Evolutionary conservation across 2,888 invertebrate genomes (phyloP).

Genomic region (Catocala sponsa): DNA sequence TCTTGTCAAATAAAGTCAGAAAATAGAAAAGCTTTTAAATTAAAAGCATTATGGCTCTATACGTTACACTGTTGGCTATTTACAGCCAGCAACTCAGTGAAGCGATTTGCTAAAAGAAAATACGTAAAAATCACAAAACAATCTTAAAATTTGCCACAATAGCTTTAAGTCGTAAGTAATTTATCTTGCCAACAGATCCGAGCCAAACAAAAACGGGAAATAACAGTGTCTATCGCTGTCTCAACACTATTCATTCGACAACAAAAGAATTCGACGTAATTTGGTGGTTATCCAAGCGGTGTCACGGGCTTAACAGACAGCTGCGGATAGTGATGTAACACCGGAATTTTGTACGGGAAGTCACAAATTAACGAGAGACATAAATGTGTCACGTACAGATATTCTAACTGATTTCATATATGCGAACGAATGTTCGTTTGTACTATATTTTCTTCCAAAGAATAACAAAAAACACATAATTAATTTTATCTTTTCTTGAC

Average conservation of each 20-base stretch:
- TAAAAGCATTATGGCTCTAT: too few relatives aligned
- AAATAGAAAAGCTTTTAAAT: too few relatives aligned
- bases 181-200: slow-evolving; percentile 41
- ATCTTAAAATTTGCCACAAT: slow-evolving; percentile 33
- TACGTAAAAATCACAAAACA: slow-evolving; percentile 14
- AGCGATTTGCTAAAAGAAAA: slow-evolving; percentile 14
- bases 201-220: slow-evolving; percentile 51
- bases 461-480: too few relatives aligned
- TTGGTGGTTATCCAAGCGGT: slow-evolving; percentile 57
- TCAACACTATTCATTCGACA: slow-evolving; percentile 51
- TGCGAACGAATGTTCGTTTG: too few relatives aligned
- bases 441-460: too few relatives aligned
- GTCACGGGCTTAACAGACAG: slow-evolving; percentile 50
- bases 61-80: too few relatives aligned
- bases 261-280: slow-evolving; percentile 56
- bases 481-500: too few relatives aligned
- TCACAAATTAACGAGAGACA: slow-evolving; percentile 11
- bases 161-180: slow-evolving; percentile 38
- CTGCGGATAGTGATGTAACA: slow-evolving; percentile 42
- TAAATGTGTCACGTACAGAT: slow-evolving; percentile 4
- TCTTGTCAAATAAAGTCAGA: too few relatives aligned
- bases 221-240: slow-evolving; percentile 52
- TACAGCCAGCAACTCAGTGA: not conserved
- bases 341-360: slow-evolving; percentile 22
- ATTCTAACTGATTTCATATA: too few relatives aligned